Evolutionary conservation across 2,888 invertebrate genomes (phyloP).

Genomic region (Apocheima hispidaria): DNA sequence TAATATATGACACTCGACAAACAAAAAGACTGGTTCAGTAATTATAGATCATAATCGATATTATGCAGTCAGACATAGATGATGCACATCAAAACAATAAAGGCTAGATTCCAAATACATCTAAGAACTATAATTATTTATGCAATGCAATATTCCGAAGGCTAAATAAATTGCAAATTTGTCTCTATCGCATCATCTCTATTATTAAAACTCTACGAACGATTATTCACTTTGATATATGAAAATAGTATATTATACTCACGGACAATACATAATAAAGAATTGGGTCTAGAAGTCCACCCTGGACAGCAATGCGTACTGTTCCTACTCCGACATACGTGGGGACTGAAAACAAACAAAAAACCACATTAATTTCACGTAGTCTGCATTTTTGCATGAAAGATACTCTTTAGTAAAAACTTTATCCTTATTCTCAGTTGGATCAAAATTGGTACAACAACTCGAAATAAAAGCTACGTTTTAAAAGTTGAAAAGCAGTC

Average conservation of each 20-base stretch:
- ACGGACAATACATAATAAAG: constrained; percentile 93
- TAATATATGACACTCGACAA: too few relatives aligned
- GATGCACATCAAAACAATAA: not conserved
- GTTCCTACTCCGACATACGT: constrained; percentile 91
- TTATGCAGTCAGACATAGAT: not conserved
- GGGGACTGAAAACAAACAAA: constrained; percentile 86
- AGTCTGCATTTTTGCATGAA: too few relatives aligned
- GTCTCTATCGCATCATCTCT: too few relatives aligned
- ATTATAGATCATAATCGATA: not conserved
- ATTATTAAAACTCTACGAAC: not conserved
- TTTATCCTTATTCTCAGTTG: not conserved
- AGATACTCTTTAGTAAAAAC: too few relatives aligned
- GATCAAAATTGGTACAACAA: not conserved
- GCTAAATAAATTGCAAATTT: not conserved
- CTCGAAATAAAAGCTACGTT: not conserved
- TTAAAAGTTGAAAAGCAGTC: not conserved
- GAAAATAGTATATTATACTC: constrained; percentile 79
- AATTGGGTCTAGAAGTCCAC: constrained; percentile 91
- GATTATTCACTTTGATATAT: not conserved
- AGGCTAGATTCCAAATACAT: constrained; percentile 1
- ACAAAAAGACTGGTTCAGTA: too few relatives aligned
- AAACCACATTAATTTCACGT: constrained; percentile 4
- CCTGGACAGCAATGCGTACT: constrained; percentile 94
- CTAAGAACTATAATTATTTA: not conserved
- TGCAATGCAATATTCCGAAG: constrained; percentile 3